Evolutionary conservation across 1,140 invertebrate genomes (phyloP).

Genomic region (Tetramorium parvispinum): DNA sequence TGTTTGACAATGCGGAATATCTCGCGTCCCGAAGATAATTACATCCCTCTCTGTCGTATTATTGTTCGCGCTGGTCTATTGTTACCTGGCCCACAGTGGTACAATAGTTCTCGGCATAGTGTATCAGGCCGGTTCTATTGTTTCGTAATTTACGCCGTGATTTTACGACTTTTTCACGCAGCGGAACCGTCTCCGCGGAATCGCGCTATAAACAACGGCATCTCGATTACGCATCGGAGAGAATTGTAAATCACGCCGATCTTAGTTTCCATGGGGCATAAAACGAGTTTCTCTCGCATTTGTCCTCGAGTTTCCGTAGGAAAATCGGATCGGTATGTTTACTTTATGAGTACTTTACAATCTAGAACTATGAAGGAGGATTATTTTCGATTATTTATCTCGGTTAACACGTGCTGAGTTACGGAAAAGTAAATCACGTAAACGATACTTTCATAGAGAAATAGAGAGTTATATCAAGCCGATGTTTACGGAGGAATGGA

Average conservation of each 20-base stretch:
- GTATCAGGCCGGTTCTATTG: conserved; percentile 66
- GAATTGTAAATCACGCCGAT: conserved; percentile 61
- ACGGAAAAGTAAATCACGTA: neutral
- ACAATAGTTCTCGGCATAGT: conserved; percentile 67
- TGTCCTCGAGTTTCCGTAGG: neutral
- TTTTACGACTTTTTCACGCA: conserved; percentile 70
- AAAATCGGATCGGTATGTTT: neutral
- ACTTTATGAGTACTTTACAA: neutral
- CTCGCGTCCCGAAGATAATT: conserved; percentile 71
- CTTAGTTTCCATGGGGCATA: conserved; percentile 24
- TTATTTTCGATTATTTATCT: neutral
- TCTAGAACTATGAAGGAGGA: neutral
- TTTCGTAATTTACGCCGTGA: conserved; percentile 71
- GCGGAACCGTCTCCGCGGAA: conserved; percentile 31
- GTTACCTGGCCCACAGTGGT: conserved; percentile 61
- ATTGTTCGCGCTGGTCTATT: conserved; percentile 68
- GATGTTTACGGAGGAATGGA: neutral
- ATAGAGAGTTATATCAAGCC: neutral
- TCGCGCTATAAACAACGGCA: conserved; percentile 48
- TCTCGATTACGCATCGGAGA: conserved; percentile 40
- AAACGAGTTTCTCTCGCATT: conserved; percentile 18
- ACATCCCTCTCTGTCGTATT: conserved; percentile 73
- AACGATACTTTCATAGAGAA: neutral
- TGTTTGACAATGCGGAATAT: conserved; percentile 67
- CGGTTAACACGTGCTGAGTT: neutral